Percentiles rank a stretch among this genome's conserved stretches.
Conservation (phyloP, 2,797 vertebrate species). For the Acomys russatus region DNA sequence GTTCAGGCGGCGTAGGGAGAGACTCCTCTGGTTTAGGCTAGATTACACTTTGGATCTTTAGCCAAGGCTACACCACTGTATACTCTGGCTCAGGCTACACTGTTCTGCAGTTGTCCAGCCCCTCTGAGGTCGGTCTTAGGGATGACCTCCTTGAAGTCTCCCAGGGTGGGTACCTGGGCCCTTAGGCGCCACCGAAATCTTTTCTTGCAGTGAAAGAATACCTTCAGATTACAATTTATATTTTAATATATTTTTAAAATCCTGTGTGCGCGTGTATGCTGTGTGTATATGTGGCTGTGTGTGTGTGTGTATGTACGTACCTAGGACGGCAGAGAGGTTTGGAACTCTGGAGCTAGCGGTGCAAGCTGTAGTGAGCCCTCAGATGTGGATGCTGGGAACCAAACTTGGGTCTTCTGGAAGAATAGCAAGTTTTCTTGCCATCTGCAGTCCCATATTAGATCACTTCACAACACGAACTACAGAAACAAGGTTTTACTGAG, state of each 20-base stretch:
- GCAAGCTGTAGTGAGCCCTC: neutral
- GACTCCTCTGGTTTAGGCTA: neutral
- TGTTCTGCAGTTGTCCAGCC: neutral
- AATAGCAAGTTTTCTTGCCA: neutral
- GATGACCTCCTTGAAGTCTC: neutral
- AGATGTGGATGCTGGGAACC: neutral
- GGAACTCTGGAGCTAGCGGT: neutral
- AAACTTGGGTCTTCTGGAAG: neutral
- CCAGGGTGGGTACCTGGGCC: neutral
- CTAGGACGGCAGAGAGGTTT: neutral
- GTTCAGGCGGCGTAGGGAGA: neutral
- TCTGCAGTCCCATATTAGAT: too few species aligned
- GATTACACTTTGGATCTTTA: neutral
- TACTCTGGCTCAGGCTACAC: neutral
- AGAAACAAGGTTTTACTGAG: conserved; percentile 29
- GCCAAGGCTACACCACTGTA: neutral
- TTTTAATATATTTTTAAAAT: neutral
- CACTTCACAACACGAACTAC: neutral
- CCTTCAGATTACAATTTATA: neutral
- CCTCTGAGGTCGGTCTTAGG: neutral
- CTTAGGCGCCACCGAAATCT: neutral
- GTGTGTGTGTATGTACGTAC: neutral
- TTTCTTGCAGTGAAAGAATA: neutral
- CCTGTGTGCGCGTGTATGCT: neutral
- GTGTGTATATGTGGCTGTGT: neutral